Evolutionary conservation across 2,888 invertebrate species (phyloP).

Genomic region (Fabriciana adippe): DNA sequence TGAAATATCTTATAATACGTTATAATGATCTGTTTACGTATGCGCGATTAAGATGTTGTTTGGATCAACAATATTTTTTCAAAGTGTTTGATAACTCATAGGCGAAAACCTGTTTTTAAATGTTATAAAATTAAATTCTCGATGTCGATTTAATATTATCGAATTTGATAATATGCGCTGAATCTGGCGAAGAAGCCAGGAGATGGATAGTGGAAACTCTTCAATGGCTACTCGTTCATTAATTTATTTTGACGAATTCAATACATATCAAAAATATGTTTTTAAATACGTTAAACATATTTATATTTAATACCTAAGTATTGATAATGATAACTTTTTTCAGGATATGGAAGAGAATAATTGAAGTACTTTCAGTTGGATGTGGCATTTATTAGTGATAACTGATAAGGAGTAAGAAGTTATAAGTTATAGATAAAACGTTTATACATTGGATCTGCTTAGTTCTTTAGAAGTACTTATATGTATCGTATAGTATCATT

Average conservation of each 20-base stretch:
- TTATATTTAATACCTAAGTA: not conserved
- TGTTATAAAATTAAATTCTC: not conserved
- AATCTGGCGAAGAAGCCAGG: too few relatives aligned
- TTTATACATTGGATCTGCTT: constrained; percentile 27
- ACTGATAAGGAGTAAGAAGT: constrained; percentile 14
- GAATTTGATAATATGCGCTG: too few relatives aligned
- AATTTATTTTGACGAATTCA: too few relatives aligned
- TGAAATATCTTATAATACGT: too few relatives aligned
- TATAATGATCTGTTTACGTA: too few relatives aligned
- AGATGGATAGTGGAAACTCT: too few relatives aligned
- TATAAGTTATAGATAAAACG: not conserved
- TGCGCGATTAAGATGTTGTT: too few relatives aligned
- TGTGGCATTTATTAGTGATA: constrained; percentile 30
- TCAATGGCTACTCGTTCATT: too few relatives aligned
- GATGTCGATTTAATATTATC: not conserved
- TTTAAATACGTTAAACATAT: too few relatives aligned
- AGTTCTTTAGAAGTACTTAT: constrained; percentile 16
- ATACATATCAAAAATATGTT: too few relatives aligned
- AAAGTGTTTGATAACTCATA: too few relatives aligned
- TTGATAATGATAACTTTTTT: constrained; percentile 40
- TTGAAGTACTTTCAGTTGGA: constrained; percentile 34
- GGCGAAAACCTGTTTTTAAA: not conserved
- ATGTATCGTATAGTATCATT: constrained; percentile 8
- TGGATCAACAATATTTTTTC: too few relatives aligned
- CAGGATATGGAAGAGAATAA: constrained; percentile 67